Base-by-base conservation (phyloP, 2,888 invertebrate genomes). In the Cantharis flavilabris region DNA sequence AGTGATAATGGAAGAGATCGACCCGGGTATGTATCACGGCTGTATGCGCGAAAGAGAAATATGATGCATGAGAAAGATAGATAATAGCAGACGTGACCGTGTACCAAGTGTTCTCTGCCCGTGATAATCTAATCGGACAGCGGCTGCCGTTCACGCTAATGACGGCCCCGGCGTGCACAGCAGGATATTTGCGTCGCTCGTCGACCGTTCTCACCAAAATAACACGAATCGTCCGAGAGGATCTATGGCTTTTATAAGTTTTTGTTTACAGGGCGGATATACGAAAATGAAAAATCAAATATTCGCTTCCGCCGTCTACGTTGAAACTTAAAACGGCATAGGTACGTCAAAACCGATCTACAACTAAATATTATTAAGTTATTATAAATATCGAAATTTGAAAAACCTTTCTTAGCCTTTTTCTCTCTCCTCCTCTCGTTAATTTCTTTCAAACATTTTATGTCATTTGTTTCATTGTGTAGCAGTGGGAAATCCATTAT, bases 61-160 rank as follows among this genome's bases (percentile, higher is more conserved):
- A 16, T 9, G 23, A 64, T 16, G 67, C 62, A 73, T 26, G 62
- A 75, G 18, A 72, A 69, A 49, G 77, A 77, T 64, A 65, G 65
- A 11, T 16, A 28, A 73, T 64, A 70, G 67, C 77, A 77, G 74
- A 77, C 77, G 77, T 73, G 77, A 73, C 74, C 74, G 77, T 71
- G 77, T 74, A 67, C 65, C 65, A 67, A 77, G 73, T 72, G 77
- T 70, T 76, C 81, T 82, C 83, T 81, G 85, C 84, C 84, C 83
- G 84, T 84, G 86, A 85, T 85, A 85, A 85, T 85, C 90, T 89
- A 86, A 86, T 89, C 89, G 89, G 88, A 88, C 87, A 86, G 85
- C 85, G 86, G 86, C 86, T 85, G 86, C 85, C 84, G 86, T 88
- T 85, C 84, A 83, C 84, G 84, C 84, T 87, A 87, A 88, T 88